Evolutionary conservation across 2,113 vertebrate genomes (phyloP), one percentile per base, ranked within the genome.

Genomic region (Galemys pyrenaicus): DNA sequence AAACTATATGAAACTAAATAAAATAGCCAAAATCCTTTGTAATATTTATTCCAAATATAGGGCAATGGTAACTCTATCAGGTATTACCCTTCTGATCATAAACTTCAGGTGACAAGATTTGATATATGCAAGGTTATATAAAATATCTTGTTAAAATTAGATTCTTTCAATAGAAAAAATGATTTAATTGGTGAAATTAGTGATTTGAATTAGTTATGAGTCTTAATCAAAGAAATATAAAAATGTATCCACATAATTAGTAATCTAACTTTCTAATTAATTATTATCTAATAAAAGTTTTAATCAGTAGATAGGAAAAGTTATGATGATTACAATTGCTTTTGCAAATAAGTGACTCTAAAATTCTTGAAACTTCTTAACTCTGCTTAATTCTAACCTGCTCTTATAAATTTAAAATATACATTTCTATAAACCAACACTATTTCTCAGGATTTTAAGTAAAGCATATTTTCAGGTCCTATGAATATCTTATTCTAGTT

Each of bases 201-300:
- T 68, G 37, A 86, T 95, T 86, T 94, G 37, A 92, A 79, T 82
- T 86, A 4, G 65, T 87, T 96, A 87, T 95, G 51, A 94, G 67
- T 71, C 13, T 79, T 94, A 82, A 95, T 96, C 73, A 96, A 93
- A 88, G 58, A n/a, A 91, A 85, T 94, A 22, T 46, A 60, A 87
- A 81, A 92, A n/a, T 78, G 13, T 70, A 46, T 73, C 30, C 49
- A 79, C 4, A 13, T 94, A 96, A 96, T 95, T 96, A 95, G 44
- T 65, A 86, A 93, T 89, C 44, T 89, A 93, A 60, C 2, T 15
- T 68, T 80, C 46, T 95, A 82, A 88, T 94, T 89, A 89, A 86
- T 73, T 87, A 73, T 91, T 92, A 92, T 73, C 62, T 92, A 94
- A 75, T 74, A 87, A 89, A 49, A 68, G 6, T 80, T 91, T 87